phyloP scores from a whole-genome alignment of 2,113 vertebrate species.

The Pelodiscus sinensis region DNA sequence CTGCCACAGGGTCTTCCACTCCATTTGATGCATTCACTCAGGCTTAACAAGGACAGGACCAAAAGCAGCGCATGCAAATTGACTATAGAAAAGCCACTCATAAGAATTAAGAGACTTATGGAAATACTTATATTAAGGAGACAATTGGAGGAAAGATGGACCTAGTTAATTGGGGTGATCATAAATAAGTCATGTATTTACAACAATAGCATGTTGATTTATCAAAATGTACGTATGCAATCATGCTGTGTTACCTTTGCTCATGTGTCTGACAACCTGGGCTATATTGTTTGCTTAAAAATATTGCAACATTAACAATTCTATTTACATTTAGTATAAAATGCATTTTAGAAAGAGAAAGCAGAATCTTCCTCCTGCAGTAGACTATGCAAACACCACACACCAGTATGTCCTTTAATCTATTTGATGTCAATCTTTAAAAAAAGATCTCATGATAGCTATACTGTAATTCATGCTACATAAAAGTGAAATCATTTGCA shows the following conservation, averaged over 20 bases:
- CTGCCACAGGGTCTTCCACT: fast-evolving
- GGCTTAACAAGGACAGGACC: background rate
- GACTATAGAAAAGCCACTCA: background rate
- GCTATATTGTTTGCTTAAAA: background rate
- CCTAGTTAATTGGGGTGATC: background rate
- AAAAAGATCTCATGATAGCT: background rate
- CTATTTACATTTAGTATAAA: background rate
- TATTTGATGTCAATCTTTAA: background rate
- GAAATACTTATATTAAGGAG: background rate
- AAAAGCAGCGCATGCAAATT: background rate
- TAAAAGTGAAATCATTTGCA: background rate
- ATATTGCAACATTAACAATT: background rate
- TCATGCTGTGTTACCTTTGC: background rate
- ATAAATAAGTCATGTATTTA: background rate
- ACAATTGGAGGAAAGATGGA: background rate
- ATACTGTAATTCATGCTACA: background rate
- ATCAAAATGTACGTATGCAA: background rate
- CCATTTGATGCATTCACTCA: background rate
- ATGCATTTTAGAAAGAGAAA: background rate
- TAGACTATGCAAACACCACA: background rate
- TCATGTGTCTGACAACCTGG: background rate
- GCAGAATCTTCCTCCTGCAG: fast-evolving
- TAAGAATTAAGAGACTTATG: fast-evolving
- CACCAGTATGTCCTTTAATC: background rate
- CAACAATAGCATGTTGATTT: fast-evolving